Evolutionary conservation across 2,888 invertebrate genomes (phyloP), one percentile per base, ranked within the genome.

Genomic region (Latheticus oryzae): DNA sequence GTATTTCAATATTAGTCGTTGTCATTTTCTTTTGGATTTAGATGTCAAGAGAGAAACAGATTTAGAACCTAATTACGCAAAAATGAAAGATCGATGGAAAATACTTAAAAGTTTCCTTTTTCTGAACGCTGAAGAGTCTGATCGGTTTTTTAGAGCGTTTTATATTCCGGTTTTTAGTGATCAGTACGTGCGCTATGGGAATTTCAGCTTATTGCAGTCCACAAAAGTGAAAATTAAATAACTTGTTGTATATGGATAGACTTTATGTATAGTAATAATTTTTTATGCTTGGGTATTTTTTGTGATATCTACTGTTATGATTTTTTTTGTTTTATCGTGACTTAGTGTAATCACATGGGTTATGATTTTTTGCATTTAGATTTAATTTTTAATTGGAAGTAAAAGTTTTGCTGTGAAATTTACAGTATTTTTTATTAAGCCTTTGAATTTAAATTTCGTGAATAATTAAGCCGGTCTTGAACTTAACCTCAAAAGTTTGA

Each of bases 21-120:
- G 96, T 71, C 89, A 96, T 80, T 96, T 92, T 75, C 78, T 97
- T 13, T 81, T 96, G 35, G 95, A 96, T 79, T 84, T 93, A 3
- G 91, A 94, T 76, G 78, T 87, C 21, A 88, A 87, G 0, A 80
- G 78, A 47, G 86, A 89, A 50, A 87, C 89, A 0, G 71, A 79
- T 0, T 74, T 88, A 30, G 92, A 96, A 74, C 95, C 95, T 0
- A 86, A 87, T 65, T 96, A 95, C 81, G 82, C 83, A 19, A 83
- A 85, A 63, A 80, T 80, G 4, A 83, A 81, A 33, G 83, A 85
- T 12, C 77, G 80, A 45, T 96, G 95, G 91, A 86, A 85, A 47
- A 76, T 89, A 1, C 74, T 94, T 16, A 85, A 87, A 62, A 84
- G 86, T 13, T 82, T 88, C 1, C 86, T 87, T 42, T 91, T 94